A percentile compares a stretch with the other conserved stretches of the same genome.
These are phyloP conservation scores for Pachymerium ferrugineum DNA, from an alignment of 2,888 invertebrate species.

Conservation along the genomic window DNA sequence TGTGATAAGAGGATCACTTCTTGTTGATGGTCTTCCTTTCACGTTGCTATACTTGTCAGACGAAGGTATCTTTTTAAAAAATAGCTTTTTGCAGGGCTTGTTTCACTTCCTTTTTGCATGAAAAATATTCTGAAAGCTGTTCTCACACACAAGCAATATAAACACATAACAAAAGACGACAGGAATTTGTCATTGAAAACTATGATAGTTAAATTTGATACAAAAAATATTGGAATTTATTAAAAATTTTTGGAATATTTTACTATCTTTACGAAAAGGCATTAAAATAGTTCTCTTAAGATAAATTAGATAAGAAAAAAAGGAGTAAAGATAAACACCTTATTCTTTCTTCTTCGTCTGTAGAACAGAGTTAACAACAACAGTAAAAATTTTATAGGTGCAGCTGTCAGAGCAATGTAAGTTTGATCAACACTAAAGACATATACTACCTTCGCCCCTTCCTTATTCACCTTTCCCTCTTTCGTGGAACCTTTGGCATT, in stretches of 20 bases:
- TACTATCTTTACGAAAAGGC: too few relatives aligned
- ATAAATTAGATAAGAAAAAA: constrained; percentile 7
- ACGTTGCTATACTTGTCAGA: not conserved
- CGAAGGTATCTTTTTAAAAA: too few relatives aligned
- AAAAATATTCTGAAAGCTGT: not conserved
- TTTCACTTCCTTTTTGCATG: not conserved
- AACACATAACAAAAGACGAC: too few relatives aligned
- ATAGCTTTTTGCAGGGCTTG: too few relatives aligned
- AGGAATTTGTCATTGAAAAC: too few relatives aligned
- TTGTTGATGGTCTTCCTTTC: not conserved
- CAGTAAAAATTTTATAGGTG: constrained; percentile 16
- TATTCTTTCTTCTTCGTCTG: not conserved
- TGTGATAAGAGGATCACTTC: constrained; percentile 15
- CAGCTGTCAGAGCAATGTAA: constrained; percentile 22
- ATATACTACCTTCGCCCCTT: constrained; percentile 19
- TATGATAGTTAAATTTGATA: too few relatives aligned
- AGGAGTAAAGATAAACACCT: not conserved
- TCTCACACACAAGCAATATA: too few relatives aligned
- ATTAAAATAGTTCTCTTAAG: too few relatives aligned
- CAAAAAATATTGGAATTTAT: too few relatives aligned
- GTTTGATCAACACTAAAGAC: constrained; percentile 24
- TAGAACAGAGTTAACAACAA: constrained; percentile 14
- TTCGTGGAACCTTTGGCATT: constrained; percentile 12
- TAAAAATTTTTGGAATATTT: too few relatives aligned
- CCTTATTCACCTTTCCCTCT: not conserved